phyloP scores from a whole-genome alignment of 2,888 invertebrate species.

The Pseudanteris insignis region DNA sequence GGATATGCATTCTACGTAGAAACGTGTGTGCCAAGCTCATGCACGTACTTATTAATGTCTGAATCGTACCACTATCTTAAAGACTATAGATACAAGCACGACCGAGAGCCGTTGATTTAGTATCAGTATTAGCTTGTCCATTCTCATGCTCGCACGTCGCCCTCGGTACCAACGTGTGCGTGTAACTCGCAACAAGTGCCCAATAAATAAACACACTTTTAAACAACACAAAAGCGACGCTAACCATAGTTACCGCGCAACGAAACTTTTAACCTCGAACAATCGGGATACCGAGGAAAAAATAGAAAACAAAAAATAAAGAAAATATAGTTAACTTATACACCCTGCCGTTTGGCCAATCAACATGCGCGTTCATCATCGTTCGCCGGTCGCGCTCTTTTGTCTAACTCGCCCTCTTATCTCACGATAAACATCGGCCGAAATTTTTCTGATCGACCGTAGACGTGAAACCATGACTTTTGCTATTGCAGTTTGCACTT shows the following conservation, averaged over 20 bases:
- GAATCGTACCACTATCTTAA: conserved; percentile 37
- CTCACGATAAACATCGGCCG: too few relatives aligned
- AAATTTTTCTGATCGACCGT: conserved; percentile 5
- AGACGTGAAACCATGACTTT: conserved; percentile 9
- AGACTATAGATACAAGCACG: conserved; percentile 44
- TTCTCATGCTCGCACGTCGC: conserved; percentile 51
- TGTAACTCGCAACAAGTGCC: conserved; percentile 7
- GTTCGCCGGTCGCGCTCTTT: too few relatives aligned
- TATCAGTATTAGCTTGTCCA: conserved; percentile 62
- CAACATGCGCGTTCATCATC: too few relatives aligned
- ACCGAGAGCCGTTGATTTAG: conserved; percentile 49
- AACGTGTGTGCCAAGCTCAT: conserved; percentile 12
- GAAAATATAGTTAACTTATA: too few relatives aligned
- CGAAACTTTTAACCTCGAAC: too few relatives aligned
- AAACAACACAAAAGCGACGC: too few relatives aligned
- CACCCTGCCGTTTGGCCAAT: too few relatives aligned
- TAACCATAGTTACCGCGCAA: too few relatives aligned
- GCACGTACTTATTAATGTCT: conserved; percentile 27
- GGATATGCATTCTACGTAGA: too few relatives aligned
- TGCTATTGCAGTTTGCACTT: conserved; percentile 18
- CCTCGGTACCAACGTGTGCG: conserved; percentile 8
- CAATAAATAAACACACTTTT: conserved; percentile 8
- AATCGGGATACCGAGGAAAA: too few relatives aligned
- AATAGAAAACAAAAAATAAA: too few relatives aligned
- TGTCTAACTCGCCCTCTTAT: too few relatives aligned